Percentiles rank a stretch among this genome's conserved stretches.
phyloP scores from a whole-genome alignment of 2,888 invertebrate species.

The Vanessa cardui region DNA sequence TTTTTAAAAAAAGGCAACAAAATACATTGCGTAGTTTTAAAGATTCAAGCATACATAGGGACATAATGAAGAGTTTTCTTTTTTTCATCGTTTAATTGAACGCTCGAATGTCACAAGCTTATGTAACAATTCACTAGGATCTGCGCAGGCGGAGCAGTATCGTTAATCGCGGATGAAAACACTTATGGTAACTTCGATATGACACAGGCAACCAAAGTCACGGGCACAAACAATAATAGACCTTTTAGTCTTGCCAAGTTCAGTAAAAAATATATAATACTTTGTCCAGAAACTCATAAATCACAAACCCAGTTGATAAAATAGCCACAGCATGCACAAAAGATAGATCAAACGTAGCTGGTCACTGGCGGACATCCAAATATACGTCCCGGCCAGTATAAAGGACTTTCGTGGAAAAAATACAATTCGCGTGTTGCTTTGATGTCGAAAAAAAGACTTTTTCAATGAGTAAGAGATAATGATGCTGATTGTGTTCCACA shows the following conservation, averaged over 20 bases:
- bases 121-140: no score
- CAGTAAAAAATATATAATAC: constrained; percentile 7
- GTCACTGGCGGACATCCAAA: constrained; percentile 34
- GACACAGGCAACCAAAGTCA: background rate
- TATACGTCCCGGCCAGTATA: constrained; percentile 21
- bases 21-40: no score
- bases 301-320: constrained; percentile 16
- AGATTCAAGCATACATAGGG: no score
- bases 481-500: background rate
- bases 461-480: constrained; percentile 1
- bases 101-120: no score
- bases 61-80: no score
- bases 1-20: no score
- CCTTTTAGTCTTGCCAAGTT: constrained; percentile 3
- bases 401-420: constrained; percentile 11
- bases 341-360: constrained; percentile 24
- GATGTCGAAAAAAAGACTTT: constrained; percentile 15
- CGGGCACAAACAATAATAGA: background rate
- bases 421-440: constrained; percentile 20
- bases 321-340: constrained; percentile 26
- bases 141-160: no score
- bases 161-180: no score
- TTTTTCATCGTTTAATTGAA: no score
- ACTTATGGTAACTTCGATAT: no score
- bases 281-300: constrained; percentile 15